Base-by-base conservation (phyloP, 1,140 invertebrate species). In the Gryllus bimaculatus region DNA sequence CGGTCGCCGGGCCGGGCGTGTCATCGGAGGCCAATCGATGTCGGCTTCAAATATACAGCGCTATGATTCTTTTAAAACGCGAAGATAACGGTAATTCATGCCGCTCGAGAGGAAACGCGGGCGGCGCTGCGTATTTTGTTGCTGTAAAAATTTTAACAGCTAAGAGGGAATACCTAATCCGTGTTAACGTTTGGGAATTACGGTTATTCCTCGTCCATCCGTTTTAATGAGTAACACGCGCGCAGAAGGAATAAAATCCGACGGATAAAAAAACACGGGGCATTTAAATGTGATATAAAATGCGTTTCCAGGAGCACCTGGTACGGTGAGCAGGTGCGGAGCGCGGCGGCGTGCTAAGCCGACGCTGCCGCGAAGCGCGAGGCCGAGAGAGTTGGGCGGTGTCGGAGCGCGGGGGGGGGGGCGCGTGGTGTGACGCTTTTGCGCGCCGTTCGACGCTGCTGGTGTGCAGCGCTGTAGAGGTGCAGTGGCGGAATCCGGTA, bases 201-300 rank as follows among this genome's bases (percentile, higher is more conserved):
- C 54, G 54, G 54, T 66, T 66, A 66, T 66, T 66, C 54, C 54
- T 66, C 54, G 54, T 66, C 54, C 54, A 66, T 66, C 54, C 54
- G 10, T 66, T 66, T 66, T 66, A 66, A 66, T 66, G 54, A 66
- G 54, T 66, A 66, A 66, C 54, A 66, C 54, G 54, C 54, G 54
- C 54, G 18, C 54, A 66, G 54, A 66, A 66, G 54, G 54, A 66
- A 66, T 66, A 66, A 66, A 66, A 66, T 66, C 54, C 54, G 54
- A 13, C 54, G 54, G 54, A 66, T 66, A 66, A 66, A 66, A 66
- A 39, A 66, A 66, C 54, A 10, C 18, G 54, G 54, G 54, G 54
- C 54, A 66, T 66, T 66, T 66, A 66, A 66, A 66, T 66, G 54
- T 66, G 54, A 66, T 66, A 66, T 66, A 66, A 66, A 66, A 66